Evolutionary conservation across 1,140 invertebrate species (phyloP), one percentile per base, ranked within the genome.

Genomic region (Drosophila tsacasi): DNA sequence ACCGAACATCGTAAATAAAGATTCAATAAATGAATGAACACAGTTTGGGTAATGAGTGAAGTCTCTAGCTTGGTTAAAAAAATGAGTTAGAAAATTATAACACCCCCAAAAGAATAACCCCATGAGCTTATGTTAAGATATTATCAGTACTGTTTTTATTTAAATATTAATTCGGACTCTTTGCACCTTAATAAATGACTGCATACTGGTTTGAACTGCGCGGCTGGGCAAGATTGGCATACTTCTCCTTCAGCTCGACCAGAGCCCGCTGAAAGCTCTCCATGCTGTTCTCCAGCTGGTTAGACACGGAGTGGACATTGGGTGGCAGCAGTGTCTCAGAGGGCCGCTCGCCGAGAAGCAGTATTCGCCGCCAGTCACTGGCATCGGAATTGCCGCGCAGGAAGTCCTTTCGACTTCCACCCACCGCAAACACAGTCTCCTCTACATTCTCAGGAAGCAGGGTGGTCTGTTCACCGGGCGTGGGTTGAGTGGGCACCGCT

Each of bases 101-200:
- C 19, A 62, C 19, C 21, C 15, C 12, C 1, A 59, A 44, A 66
- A 30, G 7, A 55, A 55, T 13, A 55, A 13, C 12, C 1, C 13
- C 10, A 10, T 17, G 1, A n/a, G 12, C 8, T 27, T 39, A 17
- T 49, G 47, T 25, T 83, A 76, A 79, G 73, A 66, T 58, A 65
- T 89, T 77, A 87, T 87, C 83, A 81, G 81, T 83, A 75, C 80
- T 39, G 59, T 65, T 76, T 64, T 80, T 83, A 64, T 79, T 83
- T 52, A 73, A 65, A 65, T 82, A 40, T 49, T 42, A 65, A 21
- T 19, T 46, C 5, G 15, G 59, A 17, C 4, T 37, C 23, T 23
- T 6, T 27, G 12, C 5, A 9, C 2, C 32, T 61, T 62, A 89
- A 44, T 76, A 57, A 19, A 90, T 79, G 12, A 85, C 71, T 15